These are phyloP conservation scores for Hylyphantes graminicola DNA, from an alignment of 1,140 invertebrate genomes.

Conservation along the genomic window DNA sequence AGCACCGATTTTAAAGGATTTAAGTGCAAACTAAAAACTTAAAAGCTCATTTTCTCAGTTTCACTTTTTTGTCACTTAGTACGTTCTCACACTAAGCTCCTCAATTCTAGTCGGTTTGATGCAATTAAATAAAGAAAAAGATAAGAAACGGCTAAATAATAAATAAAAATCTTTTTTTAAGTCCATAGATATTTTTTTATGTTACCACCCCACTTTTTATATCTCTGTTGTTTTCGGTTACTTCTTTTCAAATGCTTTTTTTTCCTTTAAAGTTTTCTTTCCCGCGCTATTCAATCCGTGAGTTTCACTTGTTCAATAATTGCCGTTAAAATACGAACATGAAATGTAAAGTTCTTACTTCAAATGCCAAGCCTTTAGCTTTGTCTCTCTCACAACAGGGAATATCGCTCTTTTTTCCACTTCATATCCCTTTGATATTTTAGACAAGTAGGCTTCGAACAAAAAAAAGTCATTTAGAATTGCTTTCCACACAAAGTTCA, in stretches of 20 bases:
- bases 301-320: slow-evolving; percentile 58
- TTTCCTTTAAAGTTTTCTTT: neutral
- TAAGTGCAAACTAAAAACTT: too few relatives aligned
- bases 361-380: too few relatives aligned
- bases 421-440: too few relatives aligned
- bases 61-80: too few relatives aligned
- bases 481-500: too few relatives aligned
- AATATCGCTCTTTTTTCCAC: too few relatives aligned
- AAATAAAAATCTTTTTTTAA: slow-evolving; percentile 35
- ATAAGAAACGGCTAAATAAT: slow-evolving; percentile 38
- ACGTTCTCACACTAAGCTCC: too few relatives aligned
- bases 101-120: slow-evolving; percentile 51
- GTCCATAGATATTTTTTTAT: slow-evolving; percentile 17
- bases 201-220: neutral
- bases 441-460: too few relatives aligned
- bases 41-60: too few relatives aligned
- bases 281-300: neutral
- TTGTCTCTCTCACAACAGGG: too few relatives aligned
- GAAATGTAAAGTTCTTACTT: neutral
- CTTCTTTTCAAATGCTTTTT: slow-evolving; percentile 33
- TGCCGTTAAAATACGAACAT: slow-evolving; percentile 32
- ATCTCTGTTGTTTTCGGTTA: slow-evolving; percentile 5
- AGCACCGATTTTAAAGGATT: too few relatives aligned
- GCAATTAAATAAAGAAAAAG: slow-evolving; percentile 60
- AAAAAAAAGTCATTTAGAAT: too few relatives aligned